A percentile compares a stretch with the other conserved stretches of the same genome.
Conservation (phyloP, 2,888 invertebrate species). For the Drosophila picticornis region DNA sequence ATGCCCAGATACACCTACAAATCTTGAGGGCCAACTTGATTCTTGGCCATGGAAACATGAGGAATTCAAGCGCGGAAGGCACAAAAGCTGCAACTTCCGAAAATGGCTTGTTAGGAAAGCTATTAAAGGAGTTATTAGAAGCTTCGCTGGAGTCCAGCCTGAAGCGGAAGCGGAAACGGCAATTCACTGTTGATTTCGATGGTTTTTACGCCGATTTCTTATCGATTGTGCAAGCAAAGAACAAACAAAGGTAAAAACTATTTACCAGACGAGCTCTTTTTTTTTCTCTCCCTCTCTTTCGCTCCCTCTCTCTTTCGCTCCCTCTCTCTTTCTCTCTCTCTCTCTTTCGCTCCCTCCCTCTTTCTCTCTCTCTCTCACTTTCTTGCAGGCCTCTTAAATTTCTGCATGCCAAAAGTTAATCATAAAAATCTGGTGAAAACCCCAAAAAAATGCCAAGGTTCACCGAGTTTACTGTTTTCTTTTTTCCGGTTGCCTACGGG, state of each 20-base stretch:
- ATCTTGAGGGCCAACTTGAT: too few species aligned
- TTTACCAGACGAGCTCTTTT: background rate
- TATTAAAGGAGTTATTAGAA: too few species aligned
- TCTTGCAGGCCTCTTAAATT: background rate
- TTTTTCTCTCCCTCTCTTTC: too few species aligned
- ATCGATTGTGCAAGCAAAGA: background rate
- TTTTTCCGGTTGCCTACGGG: constrained; percentile 18
- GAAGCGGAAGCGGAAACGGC: background rate
- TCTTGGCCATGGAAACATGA: too few species aligned
- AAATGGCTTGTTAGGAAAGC: background rate
- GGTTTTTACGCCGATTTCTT: background rate
- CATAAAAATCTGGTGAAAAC: constrained; percentile 23
- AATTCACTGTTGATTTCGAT: background rate
- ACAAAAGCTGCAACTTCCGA: background rate
- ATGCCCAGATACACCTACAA: too few species aligned
- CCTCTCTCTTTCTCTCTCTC: background rate
- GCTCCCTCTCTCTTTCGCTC: background rate
- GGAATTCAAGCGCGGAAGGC: too few species aligned
- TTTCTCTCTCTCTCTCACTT: background rate
- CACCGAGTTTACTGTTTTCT: constrained; percentile 47
- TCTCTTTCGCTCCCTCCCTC: background rate
- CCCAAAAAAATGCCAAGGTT: constrained; percentile 26
- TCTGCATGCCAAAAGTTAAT: constrained; percentile 34
- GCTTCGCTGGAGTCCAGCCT: background rate
- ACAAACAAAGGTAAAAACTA: background rate